Conservation (phyloP, 2,888 invertebrate genomes). For the Oscheius sp. region DNA sequence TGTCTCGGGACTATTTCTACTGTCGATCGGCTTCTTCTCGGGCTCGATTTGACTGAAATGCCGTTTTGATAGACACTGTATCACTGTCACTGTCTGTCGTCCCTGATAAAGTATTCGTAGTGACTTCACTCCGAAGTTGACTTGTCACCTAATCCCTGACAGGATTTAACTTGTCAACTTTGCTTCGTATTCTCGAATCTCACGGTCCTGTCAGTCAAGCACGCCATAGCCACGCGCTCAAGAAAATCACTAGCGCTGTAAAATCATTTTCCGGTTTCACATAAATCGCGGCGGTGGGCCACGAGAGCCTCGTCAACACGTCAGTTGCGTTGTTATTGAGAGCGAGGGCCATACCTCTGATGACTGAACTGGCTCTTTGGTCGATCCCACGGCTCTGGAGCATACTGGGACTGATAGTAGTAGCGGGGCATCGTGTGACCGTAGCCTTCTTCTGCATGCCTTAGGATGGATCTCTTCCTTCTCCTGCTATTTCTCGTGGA, state of each 20-base stretch:
- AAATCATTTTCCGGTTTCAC: not conserved
- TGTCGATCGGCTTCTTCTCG: slow-evolving; percentile 55
- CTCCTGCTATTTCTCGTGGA: slow-evolving; percentile 16
- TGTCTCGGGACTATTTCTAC: slow-evolving; percentile 48
- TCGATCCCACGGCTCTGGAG: slow-evolving; percentile 62
- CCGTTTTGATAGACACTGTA: no score
- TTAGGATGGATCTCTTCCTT: slow-evolving; percentile 22
- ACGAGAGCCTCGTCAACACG: slow-evolving; percentile 23
- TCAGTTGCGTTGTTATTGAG: slow-evolving; percentile 4
- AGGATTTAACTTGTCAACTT: no score
- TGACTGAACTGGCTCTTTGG: slow-evolving; percentile 61
- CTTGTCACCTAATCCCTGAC: no score
- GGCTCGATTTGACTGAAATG: slow-evolving; percentile 32
- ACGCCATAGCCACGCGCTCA: not conserved
- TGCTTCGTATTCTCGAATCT: no score
- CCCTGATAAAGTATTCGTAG: no score
- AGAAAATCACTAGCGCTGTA: not conserved
- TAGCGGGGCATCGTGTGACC: slow-evolving; percentile 46
- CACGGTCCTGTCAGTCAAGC: no score
- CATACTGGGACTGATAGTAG: slow-evolving; percentile 61
- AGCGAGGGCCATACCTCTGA: slow-evolving; percentile 28
- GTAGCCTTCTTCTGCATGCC: slow-evolving; percentile 49
- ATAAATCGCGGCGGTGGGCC: slow-evolving; percentile 26
- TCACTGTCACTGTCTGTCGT: no score
- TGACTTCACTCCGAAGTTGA: no score